Conservation (phyloP, 2,797 vertebrate genomes). For the Phrynocephalus vlangalii region DNA sequence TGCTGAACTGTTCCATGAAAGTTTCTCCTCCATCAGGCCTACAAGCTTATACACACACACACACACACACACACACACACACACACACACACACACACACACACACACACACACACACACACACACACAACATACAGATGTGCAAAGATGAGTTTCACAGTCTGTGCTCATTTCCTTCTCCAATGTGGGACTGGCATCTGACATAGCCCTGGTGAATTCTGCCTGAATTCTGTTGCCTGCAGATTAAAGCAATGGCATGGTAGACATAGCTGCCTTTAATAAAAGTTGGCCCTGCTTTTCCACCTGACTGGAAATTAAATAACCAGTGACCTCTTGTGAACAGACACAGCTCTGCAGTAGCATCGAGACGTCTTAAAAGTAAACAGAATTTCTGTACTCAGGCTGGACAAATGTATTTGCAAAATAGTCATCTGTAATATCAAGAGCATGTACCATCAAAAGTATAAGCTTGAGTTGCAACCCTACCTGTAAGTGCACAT, state of each 20-base stretch:
- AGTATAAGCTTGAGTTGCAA: background rate
- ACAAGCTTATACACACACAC: background rate
- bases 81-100: too few species aligned
- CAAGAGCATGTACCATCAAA: background rate
- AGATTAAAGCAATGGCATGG: background rate
- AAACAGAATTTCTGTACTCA: background rate
- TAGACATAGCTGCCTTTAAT: background rate
- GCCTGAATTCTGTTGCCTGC: constrained; percentile 17
- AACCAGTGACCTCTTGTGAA: background rate
- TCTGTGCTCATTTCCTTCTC: background rate
- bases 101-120: too few species aligned
- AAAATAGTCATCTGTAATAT: constrained; percentile 38
- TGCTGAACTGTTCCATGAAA: background rate
- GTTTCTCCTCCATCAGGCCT: background rate
- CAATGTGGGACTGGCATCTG: background rate
- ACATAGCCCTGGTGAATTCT: background rate
- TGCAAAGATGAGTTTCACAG: background rate
- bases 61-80: too few species aligned
- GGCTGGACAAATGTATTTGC: background rate
- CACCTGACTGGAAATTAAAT: background rate
- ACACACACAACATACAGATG: too few species aligned
- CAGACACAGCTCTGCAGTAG: background rate
- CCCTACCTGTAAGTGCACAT: background rate
- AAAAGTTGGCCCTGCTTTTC: constrained; percentile 6
- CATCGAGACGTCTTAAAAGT: constrained; percentile 5